Percentiles rank a stretch among this genome's conserved stretches.
Conservation (phyloP, 2,113 vertebrate genomes). For the Ictalurus punctatus region DNA sequence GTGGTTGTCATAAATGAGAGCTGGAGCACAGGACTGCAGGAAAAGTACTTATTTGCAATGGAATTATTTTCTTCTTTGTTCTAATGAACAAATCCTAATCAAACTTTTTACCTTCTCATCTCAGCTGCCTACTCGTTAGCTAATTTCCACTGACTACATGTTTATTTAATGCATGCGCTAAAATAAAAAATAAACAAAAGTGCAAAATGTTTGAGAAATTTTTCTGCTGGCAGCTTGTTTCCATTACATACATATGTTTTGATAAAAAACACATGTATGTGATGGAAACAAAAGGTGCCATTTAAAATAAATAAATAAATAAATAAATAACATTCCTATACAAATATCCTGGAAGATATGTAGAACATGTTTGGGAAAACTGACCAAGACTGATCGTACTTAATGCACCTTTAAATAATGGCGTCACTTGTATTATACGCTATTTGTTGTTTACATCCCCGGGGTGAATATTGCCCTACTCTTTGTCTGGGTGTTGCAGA, state of each 20-base stretch:
- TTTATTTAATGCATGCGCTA: neutral
- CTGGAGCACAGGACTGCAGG: neutral
- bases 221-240: neutral
- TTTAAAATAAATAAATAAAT: no score
- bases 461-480: neutral
- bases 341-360: neutral
- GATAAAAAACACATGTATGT: neutral
- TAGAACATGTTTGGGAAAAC: neutral
- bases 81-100: neutral
- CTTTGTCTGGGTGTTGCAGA: neutral
- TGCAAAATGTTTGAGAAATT: neutral
- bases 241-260: neutral
- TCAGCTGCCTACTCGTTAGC: neutral
- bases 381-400: neutral
- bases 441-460: neutral
- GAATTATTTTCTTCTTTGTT: neutral
- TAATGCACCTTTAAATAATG: neutral
- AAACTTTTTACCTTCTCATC: neutral
- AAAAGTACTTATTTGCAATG: neutral
- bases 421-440: neutral
- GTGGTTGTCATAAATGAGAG: neutral
- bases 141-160: neutral
- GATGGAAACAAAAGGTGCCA: no score
- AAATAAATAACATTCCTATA: neutral
- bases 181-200: neutral